Base-by-base conservation (phyloP, 92 coral and sea anemone species). In the Actinernus sp. region DNA sequence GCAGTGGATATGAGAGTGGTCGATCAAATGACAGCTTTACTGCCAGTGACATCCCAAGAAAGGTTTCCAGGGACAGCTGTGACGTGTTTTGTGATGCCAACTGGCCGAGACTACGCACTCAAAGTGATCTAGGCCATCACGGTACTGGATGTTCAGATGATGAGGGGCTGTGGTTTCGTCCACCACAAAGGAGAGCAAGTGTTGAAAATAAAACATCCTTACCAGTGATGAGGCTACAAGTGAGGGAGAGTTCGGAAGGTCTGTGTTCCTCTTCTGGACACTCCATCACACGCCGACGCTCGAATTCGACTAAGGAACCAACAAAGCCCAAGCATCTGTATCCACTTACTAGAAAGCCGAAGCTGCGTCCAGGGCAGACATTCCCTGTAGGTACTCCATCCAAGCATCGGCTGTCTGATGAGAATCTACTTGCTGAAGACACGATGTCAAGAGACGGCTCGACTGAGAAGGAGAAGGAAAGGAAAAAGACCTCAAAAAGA, bases 1-100 rank as follows among this genome's bases (percentile, higher is more conserved):
- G 65, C 19, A 85, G 86, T 71, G 91, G 91, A 6, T 85, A 85
- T 52, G 91, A 85, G 4, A 85, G 86, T 46, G 91, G 78, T 53
- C 82, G 64, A 26, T 76, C 85, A 33, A 34, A 7, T 7, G 8
- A 36, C 7, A 36, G 8, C 7, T 36, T 7, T 14, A 45, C 11
- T 8, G 18, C 4, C 4, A 23, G 19, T 18, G 21, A 17, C 52
- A 14, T 36, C 41, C 52, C 52, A 17, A 18, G 52, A 5, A 8
- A 8, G 10, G 52, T 9, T 17, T 45, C 8, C 19, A 5, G 52
- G 21, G 11, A 5, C 4, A 4, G 18, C 52, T 4, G 19, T 7
- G 52, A 45, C 22, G 11, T 45, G 52, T 45, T 45, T 23, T 45
- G 6, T 7, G 52, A 45, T 45, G 21, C 10, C 10, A 45, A 23